phyloP scores from a whole-genome alignment of 2,888 invertebrate genomes.

The Drosophila testacea region DNA sequence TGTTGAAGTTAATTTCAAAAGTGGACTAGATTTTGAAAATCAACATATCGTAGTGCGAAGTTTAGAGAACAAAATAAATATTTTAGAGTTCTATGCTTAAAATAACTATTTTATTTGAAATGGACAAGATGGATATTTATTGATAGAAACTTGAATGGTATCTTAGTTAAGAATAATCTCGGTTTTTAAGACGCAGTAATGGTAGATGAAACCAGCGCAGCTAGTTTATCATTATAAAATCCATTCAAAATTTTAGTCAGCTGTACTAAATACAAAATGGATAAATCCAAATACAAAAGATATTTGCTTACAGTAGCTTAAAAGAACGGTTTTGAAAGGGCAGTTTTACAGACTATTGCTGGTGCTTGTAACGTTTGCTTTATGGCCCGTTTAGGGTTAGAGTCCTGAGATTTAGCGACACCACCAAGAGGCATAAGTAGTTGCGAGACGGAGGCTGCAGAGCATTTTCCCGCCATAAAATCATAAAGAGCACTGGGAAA shows the following conservation, averaged over 20 bases:
- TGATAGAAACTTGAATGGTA: too few relatives aligned
- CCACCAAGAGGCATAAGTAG: slow-evolving; percentile 20
- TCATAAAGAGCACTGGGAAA: slow-evolving; percentile 32
- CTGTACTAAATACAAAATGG: neutral
- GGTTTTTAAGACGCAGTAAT: too few relatives aligned
- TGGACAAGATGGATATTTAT: too few relatives aligned
- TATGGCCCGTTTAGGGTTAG: slow-evolving; percentile 50
- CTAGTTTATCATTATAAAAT: neutral
- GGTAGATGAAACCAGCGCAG: too few relatives aligned
- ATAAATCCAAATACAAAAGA: neutral
- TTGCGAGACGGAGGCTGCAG: slow-evolving; percentile 27
- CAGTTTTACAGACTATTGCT: slow-evolving; percentile 22
- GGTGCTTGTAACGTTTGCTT: slow-evolving; percentile 8
- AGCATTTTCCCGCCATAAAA: slow-evolving; percentile 68
- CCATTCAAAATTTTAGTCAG: neutral
- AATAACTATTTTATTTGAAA: too few relatives aligned
- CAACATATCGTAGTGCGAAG: too few relatives aligned
- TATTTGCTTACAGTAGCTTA: neutral
- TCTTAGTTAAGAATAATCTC: neutral
- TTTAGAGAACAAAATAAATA: too few relatives aligned
- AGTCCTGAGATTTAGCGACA: slow-evolving; percentile 27
- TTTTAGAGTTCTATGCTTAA: too few relatives aligned
- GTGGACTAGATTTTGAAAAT: too few relatives aligned
- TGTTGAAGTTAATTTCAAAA: too few relatives aligned
- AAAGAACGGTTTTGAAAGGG: slow-evolving; percentile 2